phyloP scores from a whole-genome alignment of 2,797 vertebrate genomes.

The Myotis findleyi region DNA sequence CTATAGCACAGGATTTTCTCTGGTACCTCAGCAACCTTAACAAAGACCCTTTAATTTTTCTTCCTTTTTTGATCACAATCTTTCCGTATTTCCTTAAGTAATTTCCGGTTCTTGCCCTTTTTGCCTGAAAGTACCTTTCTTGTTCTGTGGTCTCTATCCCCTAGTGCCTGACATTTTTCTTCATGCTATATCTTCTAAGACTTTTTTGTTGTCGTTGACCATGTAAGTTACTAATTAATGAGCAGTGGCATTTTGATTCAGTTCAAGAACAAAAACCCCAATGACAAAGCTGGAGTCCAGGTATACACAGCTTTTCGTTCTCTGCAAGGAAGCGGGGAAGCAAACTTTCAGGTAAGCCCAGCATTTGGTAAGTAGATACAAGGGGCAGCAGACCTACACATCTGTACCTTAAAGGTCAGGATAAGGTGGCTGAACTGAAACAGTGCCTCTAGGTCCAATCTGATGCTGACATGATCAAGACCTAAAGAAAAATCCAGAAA shows the following conservation, averaged over 20 bases:
- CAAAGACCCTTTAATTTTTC: neutral
- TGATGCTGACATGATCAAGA: constrained; percentile 91
- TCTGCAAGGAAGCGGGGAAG: constrained; percentile 11
- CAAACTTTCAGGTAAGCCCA: neutral
- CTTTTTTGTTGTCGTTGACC: neutral
- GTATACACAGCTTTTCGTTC: neutral
- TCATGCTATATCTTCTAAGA: neutral
- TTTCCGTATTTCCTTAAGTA: neutral
- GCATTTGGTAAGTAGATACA: neutral
- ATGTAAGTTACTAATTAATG: neutral
- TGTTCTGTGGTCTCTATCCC: neutral
- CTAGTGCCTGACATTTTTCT: neutral
- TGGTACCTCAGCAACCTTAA: neutral
- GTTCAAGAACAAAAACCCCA: neutral
- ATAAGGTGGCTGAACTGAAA: constrained; percentile 97
- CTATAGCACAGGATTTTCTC: neutral
- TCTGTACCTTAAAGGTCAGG: constrained; percentile 94
- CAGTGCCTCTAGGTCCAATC: constrained; percentile 92
- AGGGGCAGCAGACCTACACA: neutral
- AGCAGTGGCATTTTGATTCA: neutral
- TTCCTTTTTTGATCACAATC: neutral
- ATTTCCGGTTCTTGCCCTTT: neutral
- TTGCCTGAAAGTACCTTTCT: neutral
- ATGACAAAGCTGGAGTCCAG: neutral
- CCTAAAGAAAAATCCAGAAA: constrained; percentile 83